Evolutionary conservation across 2,113 vertebrate genomes (phyloP).

Genomic region (Neolamprologus kungweensis): DNA sequence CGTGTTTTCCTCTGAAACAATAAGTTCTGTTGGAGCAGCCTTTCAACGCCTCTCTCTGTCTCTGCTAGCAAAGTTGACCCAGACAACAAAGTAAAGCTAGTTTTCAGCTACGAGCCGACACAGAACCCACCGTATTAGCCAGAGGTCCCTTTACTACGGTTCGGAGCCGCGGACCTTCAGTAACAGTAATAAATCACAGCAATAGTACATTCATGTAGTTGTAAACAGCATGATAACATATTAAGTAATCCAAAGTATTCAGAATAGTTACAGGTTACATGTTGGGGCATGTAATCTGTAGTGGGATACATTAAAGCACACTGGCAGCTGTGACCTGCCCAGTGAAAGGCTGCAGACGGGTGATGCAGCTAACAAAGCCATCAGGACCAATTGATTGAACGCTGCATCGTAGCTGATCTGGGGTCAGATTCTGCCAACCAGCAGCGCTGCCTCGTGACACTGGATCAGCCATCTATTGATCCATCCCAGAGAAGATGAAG

Average conservation of each 20-base stretch:
- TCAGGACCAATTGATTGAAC: slow-evolving; percentile 7
- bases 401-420: background rate
- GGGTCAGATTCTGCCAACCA: background rate
- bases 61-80: rapidly evolving
- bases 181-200: background rate
- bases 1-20: too few relatives aligned
- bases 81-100: background rate
- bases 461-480: background rate
- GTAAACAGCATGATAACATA: rapidly evolving
- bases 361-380: background rate
- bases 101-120: rapidly evolving
- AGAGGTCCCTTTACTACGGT: background rate
- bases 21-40: rapidly evolving
- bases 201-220: background rate
- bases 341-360: background rate
- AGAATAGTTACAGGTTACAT: rapidly evolving
- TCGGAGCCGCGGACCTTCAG: rapidly evolving
- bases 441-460: background rate
- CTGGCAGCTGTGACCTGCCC: rapidly evolving
- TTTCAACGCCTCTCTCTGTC: background rate
- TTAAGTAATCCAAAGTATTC: background rate
- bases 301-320: background rate
- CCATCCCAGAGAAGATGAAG: background rate
- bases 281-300: background rate
- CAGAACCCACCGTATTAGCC: rapidly evolving